Conservation (phyloP, 2,888 invertebrate species). For the Ditula angustiorana region DNA sequence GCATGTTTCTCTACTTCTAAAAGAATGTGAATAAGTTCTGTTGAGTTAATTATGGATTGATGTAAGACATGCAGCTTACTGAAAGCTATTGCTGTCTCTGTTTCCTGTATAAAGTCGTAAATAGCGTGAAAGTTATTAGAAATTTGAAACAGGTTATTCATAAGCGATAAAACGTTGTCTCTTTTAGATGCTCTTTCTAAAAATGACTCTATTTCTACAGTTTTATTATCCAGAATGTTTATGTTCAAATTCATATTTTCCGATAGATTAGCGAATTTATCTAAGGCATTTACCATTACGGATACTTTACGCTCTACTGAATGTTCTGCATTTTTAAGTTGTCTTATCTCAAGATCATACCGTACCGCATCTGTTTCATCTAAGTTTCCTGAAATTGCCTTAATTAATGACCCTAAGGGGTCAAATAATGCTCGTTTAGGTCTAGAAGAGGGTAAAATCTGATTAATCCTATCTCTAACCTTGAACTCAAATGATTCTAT, state of each 20-base stretch:
- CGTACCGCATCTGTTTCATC: conserved; percentile 44
- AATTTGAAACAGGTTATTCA: conserved; percentile 35
- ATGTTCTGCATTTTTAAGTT: conserved; percentile 25
- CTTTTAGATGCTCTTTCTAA: not conserved
- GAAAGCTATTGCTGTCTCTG: conserved; percentile 41
- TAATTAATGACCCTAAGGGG: conserved; percentile 43
- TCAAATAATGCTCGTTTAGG: conserved; percentile 39
- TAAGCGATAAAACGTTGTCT: not conserved
- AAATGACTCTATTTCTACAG: not conserved
- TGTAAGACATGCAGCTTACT: conserved; percentile 36
- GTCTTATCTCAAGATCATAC: conserved; percentile 25
- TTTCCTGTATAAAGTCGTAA: conserved; percentile 29
- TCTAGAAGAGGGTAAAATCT: conserved; percentile 19
- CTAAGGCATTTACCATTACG: conserved; percentile 13
- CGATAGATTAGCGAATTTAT: conserved; percentile 29
- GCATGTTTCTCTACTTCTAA: conserved; percentile 27
- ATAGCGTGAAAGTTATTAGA: conserved; percentile 39
- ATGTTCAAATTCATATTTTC: conserved; percentile 29
- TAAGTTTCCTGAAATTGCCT: conserved; percentile 46
- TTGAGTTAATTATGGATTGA: conserved; percentile 38
- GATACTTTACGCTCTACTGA: conserved; percentile 26
- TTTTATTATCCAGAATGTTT: conserved; percentile 21
- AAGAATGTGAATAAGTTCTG: conserved; percentile 30
- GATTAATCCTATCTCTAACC: not conserved
- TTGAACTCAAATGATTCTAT: not conserved